Evolutionary conservation across 2,797 vertebrate species (phyloP), one percentile per base, ranked within the genome.

Genomic region (Sebastes kiyomatsui): DNA sequence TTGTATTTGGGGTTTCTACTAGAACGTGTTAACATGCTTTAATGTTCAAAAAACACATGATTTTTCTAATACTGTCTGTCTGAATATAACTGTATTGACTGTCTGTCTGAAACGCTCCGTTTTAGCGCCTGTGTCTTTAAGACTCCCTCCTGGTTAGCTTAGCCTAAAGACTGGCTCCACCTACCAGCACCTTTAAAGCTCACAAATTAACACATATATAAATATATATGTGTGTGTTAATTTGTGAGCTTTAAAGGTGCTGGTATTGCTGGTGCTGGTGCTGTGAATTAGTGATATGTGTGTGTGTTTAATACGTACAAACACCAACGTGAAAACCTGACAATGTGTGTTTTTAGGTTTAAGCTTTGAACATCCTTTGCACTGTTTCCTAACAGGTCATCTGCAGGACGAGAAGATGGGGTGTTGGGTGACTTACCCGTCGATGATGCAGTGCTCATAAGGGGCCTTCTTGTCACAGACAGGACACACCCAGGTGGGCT

Each of bases 401-500:
- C 2, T 32, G 65, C 0, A 23, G 6, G 42, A 22, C 2, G 56
- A 20, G 25, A 9, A 5, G 58, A 35, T 10, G 12, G 52, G 18
- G 18, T 20, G 22, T 3, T 2, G 13, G 10, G 12, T 1, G 27
- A 82, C 97, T 88, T 86, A 99, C 98, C 98, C 98, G 55, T 99
- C 98, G n/a, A 99, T 99, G 81, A 99, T 99, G 86, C 99, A 97
- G 77, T 99, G 97, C 62, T 99, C 98, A 0, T 98, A 99, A 1
- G 98, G 98, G 33, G 98, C 98, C 87, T 99, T 99, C 92, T 99
- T 99, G 94, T 99, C 98, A 84, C 98, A 99, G 67, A 99, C 98
- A 6, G 98, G 98, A 93, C 98, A 99, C 55, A 99, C 98, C 98
- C 98, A 99, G 56, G 98, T 99, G 77, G 98, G 98, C 73, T 99